A percentile compares a stretch with the other conserved stretches of the same genome.
phyloP scores from a whole-genome alignment of 2,113 vertebrate genomes.

The Chascanopsetta lugubris region DNA sequence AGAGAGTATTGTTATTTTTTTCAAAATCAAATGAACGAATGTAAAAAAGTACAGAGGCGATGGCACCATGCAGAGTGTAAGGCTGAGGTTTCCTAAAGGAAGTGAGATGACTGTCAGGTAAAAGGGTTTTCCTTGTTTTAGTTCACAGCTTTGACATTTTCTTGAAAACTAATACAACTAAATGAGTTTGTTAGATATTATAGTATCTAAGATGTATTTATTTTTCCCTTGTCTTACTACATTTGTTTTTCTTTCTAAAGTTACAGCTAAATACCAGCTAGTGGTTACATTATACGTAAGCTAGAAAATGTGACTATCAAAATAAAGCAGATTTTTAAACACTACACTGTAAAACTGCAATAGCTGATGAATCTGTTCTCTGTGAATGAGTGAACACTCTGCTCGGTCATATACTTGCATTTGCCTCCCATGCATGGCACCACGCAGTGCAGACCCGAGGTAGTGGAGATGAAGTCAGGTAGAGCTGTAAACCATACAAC shows the following conservation, averaged over 20 bases:
- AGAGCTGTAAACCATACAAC: conserved; percentile 59
- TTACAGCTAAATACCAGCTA: neutral
- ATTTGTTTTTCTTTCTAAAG: neutral
- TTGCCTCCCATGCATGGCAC: conserved; percentile 35
- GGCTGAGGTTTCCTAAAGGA: conserved; percentile 41
- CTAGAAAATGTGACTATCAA: neutral
- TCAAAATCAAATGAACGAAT: neutral
- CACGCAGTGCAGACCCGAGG: conserved; percentile 55
- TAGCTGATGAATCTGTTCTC: too few species aligned
- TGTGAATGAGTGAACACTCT: conserved; percentile 11
- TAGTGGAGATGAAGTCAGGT: conserved; percentile 45
- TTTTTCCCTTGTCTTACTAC: too few species aligned
- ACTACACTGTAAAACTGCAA: conserved; percentile 6
- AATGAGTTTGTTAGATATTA: too few species aligned
- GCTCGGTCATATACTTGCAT: conserved; percentile 27
- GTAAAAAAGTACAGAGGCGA: conserved; percentile 18
- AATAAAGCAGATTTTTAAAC: conserved; percentile 1
- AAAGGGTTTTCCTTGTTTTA: neutral
- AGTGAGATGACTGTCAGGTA: neutral
- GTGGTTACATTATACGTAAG: neutral
- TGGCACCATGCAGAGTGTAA: conserved; percentile 63
- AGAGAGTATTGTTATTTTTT: conserved; percentile 18
- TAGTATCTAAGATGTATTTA: too few species aligned
- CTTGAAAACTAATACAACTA: neutral
- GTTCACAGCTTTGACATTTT: neutral